Conservation (phyloP, 2,113 vertebrate genomes). For the Silurus asotus region DNA sequence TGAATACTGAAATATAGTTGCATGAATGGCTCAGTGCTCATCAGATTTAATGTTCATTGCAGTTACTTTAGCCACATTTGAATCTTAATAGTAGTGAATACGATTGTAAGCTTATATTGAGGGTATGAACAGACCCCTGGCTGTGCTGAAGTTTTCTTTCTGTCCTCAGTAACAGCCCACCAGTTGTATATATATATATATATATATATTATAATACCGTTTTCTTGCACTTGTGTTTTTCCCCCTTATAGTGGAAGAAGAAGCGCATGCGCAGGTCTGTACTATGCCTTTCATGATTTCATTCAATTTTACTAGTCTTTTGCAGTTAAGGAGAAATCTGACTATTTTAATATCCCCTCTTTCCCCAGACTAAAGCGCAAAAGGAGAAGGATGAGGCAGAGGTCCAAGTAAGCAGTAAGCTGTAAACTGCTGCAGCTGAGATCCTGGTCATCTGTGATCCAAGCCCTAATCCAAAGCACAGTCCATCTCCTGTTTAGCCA, state of each 20-base stretch:
- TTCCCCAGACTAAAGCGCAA: constrained; percentile 88
- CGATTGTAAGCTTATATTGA: not conserved
- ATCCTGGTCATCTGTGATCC: constrained; percentile 25
- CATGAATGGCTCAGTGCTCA: not conserved
- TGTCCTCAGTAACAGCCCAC: constrained; percentile 13
- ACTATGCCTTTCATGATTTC: not conserved
- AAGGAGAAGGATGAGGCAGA: constrained; percentile 95
- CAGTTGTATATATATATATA: constrained; percentile 28
- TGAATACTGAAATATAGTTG: constrained; percentile 46
- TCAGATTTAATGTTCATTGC: not conserved
- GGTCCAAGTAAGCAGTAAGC: constrained; percentile 81
- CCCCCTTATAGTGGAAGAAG: constrained; percentile 82
- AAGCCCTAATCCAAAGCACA: not conserved
- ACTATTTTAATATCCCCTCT: not conserved
- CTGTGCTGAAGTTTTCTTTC: constrained; percentile 10
- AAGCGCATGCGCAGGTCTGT: constrained; percentile 93
- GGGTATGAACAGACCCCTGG: constrained; percentile 2
- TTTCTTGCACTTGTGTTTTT: not conserved
- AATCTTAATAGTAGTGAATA: not conserved
- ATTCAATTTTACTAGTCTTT: not conserved
- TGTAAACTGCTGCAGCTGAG: constrained; percentile 55
- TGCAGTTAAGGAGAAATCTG: too few species aligned
- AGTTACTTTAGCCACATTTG: not conserved
- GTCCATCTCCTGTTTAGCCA: not conserved
- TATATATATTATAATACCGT: too few species aligned